phyloP scores from a whole-genome alignment of 2,888 invertebrate species.

The Orthosia cruda region DNA sequence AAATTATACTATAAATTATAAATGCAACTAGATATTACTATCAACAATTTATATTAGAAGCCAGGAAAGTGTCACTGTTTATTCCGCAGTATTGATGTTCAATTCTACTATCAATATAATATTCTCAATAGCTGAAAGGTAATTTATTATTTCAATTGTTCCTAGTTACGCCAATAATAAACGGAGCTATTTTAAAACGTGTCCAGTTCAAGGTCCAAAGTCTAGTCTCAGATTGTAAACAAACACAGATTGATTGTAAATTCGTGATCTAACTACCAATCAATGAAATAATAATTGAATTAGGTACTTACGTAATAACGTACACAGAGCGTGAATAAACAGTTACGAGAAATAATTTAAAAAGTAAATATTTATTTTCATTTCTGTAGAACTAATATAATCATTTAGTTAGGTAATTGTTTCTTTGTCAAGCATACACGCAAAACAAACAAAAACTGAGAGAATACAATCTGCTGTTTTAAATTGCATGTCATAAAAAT shows the following conservation, averaged over 20 bases:
- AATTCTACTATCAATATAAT: conserved; percentile 30
- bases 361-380: conserved; percentile 44
- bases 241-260: conserved; percentile 33
- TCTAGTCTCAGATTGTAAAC: conserved; percentile 33
- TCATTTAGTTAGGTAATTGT: conserved; percentile 25
- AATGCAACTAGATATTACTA: neutral
- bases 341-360: conserved; percentile 30
- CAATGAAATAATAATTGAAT: neutral
- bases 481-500: conserved; percentile 53
- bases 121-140: conserved; percentile 2
- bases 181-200: conserved; percentile 47
- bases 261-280: conserved; percentile 21
- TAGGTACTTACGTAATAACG: neutral
- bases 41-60: conserved; percentile 3
- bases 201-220: conserved; percentile 37
- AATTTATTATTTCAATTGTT: conserved; percentile 51
- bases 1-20: neutral
- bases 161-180: conserved; percentile 25
- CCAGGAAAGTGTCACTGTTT: neutral
- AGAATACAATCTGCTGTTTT: conserved; percentile 41
- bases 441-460: conserved; percentile 37
- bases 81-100: conserved; percentile 3
- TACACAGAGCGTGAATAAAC: conserved; percentile 8
- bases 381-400: conserved; percentile 29
- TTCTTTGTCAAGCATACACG: conserved; percentile 32